Evolutionary conservation across 2,888 invertebrate species (phyloP), one percentile per base, ranked within the genome.

Genomic region (Anaspis maculata): DNA sequence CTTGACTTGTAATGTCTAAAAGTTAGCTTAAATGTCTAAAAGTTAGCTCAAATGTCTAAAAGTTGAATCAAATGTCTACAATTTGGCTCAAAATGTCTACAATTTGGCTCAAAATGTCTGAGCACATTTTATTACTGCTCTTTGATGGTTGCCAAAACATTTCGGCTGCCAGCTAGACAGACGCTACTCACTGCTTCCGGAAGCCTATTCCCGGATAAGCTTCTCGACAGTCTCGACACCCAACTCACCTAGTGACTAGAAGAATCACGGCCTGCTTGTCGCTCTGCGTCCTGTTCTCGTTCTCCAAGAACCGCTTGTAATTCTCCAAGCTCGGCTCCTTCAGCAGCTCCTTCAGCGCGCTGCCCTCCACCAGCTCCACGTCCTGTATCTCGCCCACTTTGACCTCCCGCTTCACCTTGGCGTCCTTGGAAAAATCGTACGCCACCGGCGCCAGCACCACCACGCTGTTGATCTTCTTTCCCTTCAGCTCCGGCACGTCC

Each of bases 361-460:
- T 83, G 1, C 84, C 85, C 23, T 54, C 41, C 7, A 60, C 49
- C 14, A 58, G 37, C 14, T 54, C 51, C 11, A 54, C 43, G 28
- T 51, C 53, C 7, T 81, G 80, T 28, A 53, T 43, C 28, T 51
- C 52, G 7, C 81, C 80, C 27, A 67, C 67, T 32, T 65, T 62
- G 0, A 72, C 63, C 35, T 74, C 69, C 46, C 79, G 66, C 32
- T 67, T 66, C 49, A 77, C 69, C 24, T 9, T 24, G 12, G 10
- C 11, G 25, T 63, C 67, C 39, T 51, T 64, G 15, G 61, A 52
- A 47, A 71, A 72, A 56, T 77, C 77, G 36, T 83, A 83, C 59
- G 83, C 79, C 2, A 88, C 83, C 0, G 88, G 88, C 2, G 88
- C 88, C 41, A 89, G 61, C 1, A 88, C 86, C 1, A 89, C 88